Conservation (phyloP, 2,113 vertebrate genomes). For the Catharus fuscescens region DNA sequence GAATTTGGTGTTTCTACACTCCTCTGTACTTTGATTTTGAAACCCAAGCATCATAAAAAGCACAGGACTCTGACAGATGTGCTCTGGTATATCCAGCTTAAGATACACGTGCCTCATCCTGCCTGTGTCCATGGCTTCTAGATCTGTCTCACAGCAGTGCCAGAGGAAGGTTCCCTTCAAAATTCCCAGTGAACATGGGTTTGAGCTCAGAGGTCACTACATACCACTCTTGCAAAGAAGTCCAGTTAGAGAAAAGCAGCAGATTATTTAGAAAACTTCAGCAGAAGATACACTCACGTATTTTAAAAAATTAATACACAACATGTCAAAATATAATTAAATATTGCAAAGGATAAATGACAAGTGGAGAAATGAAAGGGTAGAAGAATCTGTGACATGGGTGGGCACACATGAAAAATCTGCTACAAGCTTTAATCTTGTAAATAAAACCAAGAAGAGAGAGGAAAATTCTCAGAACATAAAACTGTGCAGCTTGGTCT, state of each 20-base stretch:
- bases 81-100: not conserved
- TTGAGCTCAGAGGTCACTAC: not conserved
- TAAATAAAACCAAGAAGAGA: not conserved
- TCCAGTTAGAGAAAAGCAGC: not conserved
- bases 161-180: not conserved
- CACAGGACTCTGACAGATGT: not conserved
- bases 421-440: not conserved
- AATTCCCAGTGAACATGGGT: not conserved
- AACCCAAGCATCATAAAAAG: not conserved
- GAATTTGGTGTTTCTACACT: not conserved
- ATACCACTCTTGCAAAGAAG: not conserved
- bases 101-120: not conserved
- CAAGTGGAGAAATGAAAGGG: not conserved
- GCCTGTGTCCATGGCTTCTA: not conserved
- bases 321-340: not conserved
- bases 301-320: not conserved
- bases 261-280: not conserved
- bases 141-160: not conserved
- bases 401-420: not conserved
- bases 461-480: not conserved
- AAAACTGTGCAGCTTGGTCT: not conserved
- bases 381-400: not conserved
- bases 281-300: not conserved
- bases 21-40: not conserved
- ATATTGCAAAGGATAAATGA: not conserved